A percentile compares a stretch with the other conserved stretches of the same genome.
phyloP scores from a whole-genome alignment of 2,113 vertebrate species.

The Bucco capensis region DNA sequence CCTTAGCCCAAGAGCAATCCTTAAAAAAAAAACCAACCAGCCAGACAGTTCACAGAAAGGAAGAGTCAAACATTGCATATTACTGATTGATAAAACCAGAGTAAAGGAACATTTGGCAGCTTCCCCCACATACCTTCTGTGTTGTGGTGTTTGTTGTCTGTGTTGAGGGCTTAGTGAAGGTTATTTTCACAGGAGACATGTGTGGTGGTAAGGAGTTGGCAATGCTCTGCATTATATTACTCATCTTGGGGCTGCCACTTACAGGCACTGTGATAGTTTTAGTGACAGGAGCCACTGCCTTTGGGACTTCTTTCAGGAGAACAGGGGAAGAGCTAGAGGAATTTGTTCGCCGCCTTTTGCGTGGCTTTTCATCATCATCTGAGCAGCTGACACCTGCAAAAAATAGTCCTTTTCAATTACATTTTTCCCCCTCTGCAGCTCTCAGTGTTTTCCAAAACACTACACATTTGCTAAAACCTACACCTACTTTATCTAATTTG shows the following conservation, averaged over 20 bases:
- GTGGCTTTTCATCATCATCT: constrained; percentile 96
- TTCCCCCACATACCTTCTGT: constrained; percentile 85
- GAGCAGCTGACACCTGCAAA: constrained; percentile 93
- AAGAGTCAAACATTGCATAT: constrained; percentile 31
- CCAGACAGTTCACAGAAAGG: constrained; percentile 22
- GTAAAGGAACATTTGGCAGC: constrained; percentile 34
- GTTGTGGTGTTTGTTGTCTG: constrained; percentile 94
- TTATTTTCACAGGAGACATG: constrained; percentile 99
- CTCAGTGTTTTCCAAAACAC: background rate
- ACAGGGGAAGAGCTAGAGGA: constrained; percentile 94
- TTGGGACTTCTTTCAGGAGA: constrained; percentile 92
- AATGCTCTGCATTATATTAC: constrained; percentile 99
- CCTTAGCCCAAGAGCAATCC: constrained; percentile 24
- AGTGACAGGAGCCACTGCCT: constrained; percentile 82
- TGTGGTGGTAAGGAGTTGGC: constrained; percentile 96
- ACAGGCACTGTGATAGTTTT: constrained; percentile 91
- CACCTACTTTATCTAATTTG: background rate
- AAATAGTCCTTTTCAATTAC: background rate
- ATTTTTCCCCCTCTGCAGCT: background rate
- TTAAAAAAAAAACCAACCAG: constrained; percentile 12
- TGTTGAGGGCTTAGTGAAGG: constrained; percentile 95
- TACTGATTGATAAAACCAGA: constrained; percentile 32
- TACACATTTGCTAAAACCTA: background rate
- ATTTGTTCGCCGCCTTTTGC: constrained; percentile 94
- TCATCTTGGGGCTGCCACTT: constrained; percentile 96